These are phyloP conservation scores for Phaedon cochleariae DNA, from an alignment of 2,888 invertebrate genomes.

Conservation along the genomic window DNA sequence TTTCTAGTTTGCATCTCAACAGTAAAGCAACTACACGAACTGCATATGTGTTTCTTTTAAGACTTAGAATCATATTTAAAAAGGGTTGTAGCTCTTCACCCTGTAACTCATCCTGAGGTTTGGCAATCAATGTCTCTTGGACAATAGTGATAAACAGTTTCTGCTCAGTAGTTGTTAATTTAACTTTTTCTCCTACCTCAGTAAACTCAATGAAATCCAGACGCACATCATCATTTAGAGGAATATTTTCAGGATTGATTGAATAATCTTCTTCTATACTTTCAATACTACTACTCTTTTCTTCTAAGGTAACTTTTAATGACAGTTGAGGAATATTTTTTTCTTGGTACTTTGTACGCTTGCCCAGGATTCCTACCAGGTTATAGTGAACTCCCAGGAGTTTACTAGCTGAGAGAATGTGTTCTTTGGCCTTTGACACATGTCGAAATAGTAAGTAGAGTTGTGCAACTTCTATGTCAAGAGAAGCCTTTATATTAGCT, in stretches of 20 bases:
- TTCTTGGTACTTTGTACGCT: conserved; percentile 89
- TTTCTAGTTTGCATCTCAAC: conserved; percentile 77
- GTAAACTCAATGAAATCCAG: conserved; percentile 80
- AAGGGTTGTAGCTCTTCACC: conserved; percentile 86
- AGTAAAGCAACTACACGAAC: conserved; percentile 79
- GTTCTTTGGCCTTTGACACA: conserved; percentile 73
- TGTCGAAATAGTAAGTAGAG: conserved; percentile 79
- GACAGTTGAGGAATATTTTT: conserved; percentile 84
- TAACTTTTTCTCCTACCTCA: conserved; percentile 63
- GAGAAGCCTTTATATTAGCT: conserved; percentile 54
- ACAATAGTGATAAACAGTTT: conserved; percentile 80
- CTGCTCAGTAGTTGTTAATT: conserved; percentile 77
- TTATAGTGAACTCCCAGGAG: conserved; percentile 73
- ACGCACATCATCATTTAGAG: conserved; percentile 86
- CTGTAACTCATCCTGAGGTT: conserved; percentile 81
- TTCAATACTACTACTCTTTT: conserved; percentile 59
- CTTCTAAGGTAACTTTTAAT: conserved; percentile 69
- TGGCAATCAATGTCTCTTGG: conserved; percentile 75
- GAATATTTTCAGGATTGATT: conserved; percentile 72
- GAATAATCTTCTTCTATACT: conserved; percentile 65
- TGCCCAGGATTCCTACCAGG: conserved; percentile 82
- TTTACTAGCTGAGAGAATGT: conserved; percentile 71
- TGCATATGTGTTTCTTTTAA: conserved; percentile 76
- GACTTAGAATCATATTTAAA: conserved; percentile 71
- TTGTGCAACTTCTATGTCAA: conserved; percentile 69